Evolutionary conservation across 1,140 invertebrate species (phyloP), one percentile per base, ranked within the genome.

Genomic region (Papilio helenus): DNA sequence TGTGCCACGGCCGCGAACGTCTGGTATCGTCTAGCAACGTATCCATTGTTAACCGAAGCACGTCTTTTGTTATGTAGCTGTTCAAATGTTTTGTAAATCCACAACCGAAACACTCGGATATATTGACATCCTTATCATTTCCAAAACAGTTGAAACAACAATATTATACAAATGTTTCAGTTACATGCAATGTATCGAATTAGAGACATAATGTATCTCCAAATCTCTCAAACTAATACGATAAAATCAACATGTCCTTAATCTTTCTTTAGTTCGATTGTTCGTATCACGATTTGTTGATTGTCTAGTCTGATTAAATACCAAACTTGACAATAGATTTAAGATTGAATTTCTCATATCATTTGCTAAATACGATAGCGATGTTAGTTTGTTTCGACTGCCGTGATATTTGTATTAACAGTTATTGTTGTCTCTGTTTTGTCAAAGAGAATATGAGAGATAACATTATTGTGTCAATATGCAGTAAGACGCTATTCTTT

Each of bases 1-100:
- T 94, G 88, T 74, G 42, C 72, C 79, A 82, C 77, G 81, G 81
- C 79, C 81, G 80, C 76, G 72, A 72, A 81, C 79, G 81, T 87
- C 83, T 89, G 29, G 61, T 68, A 68, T 68, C 61, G 23, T 68
- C 61, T 34, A 68, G 26, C 26, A 23, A 68, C 85, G 61, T 61
- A 61, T 68, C 26, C 26, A 68, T 29, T 68, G 26, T 68, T 29
- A 68, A 12, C 29, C 26, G 14, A 68, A 34, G 14, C 20, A 61
- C 58, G 58, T 68, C 61, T 80, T 76, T 73, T 29, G 42, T 46
- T 49, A 42, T 79, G 61, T 72, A 39, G 72, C 79, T 26, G 26
- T 68, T n/a, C 14, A 10, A 68, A 68, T 68, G 26, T 68, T 68
- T 68, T 29, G 61, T 29, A 68, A 68, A 68, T 68, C 1, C 26